These are phyloP conservation scores for Spongilla lacustris DNA, from an alignment of 37 sponge, comb jelly and placozoan genomes.

Conservation along the genomic window DNA sequence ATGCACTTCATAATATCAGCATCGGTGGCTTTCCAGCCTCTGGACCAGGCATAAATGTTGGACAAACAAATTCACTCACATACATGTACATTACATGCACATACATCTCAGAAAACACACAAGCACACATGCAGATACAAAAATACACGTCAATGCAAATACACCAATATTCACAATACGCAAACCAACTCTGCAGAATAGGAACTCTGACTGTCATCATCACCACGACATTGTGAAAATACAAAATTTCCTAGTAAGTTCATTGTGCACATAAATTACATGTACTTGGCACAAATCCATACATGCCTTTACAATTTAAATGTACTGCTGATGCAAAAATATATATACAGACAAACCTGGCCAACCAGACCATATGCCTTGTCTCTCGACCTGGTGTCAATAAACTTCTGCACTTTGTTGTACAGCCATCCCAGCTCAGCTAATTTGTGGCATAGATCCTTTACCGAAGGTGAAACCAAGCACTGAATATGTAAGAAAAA, in stretches of 20 bases:
- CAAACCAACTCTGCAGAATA: background rate
- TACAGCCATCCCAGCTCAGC: constrained; percentile 96
- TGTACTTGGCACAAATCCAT: too few relatives aligned
- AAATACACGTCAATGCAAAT: background rate
- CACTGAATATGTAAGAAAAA: constrained; percentile 30
- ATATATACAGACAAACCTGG: constrained; percentile 56
- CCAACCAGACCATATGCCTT: constrained; percentile 73
- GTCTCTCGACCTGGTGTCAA: constrained; percentile 52
- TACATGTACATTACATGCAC: background rate
- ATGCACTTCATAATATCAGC: background rate
- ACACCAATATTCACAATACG: background rate
- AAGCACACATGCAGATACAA: too few relatives aligned
- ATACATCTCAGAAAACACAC: background rate
- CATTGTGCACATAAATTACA: too few relatives aligned
- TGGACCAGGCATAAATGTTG: background rate
- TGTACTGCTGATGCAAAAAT: background rate
- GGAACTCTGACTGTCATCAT: background rate
- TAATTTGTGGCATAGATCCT: constrained; percentile 81
- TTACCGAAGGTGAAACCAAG: constrained; percentile 49
- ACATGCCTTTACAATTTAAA: too few relatives aligned
- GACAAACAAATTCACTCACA: background rate
- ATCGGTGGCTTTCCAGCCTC: background rate
- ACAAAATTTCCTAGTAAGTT: too few relatives aligned
- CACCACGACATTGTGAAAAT: background rate
- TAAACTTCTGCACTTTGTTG: constrained; percentile 68